Conservation (phyloP, 1,140 invertebrate genomes). For the Parasteatoda tepidariorum region DNA sequence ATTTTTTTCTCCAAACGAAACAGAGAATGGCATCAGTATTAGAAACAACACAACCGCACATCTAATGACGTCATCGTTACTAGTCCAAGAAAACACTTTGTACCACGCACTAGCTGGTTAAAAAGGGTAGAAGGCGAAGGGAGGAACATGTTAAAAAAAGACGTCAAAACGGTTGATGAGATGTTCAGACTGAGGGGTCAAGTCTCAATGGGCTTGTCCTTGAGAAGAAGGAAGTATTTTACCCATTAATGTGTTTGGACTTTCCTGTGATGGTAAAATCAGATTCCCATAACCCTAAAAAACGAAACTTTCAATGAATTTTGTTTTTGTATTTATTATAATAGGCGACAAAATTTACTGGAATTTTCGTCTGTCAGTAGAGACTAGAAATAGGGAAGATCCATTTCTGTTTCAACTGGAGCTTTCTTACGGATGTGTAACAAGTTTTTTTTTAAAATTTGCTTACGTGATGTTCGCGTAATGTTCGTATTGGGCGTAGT, state of each 20-base stretch:
- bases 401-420: too few species aligned
- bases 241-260: conserved; percentile 36
- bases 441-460: too few species aligned
- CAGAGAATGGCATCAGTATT: conserved; percentile 1
- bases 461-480: too few species aligned
- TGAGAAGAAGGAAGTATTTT: conserved; percentile 57
- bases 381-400: not conserved
- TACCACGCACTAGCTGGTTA: conserved; percentile 7
- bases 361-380: not conserved
- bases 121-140: not conserved
- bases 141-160: conserved; percentile 3
- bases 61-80: conserved; percentile 17
- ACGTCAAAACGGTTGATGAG: conserved; percentile 25
- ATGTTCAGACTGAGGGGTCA: conserved; percentile 26
- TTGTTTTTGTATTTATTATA: not conserved
- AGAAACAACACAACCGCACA: not conserved
- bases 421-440: too few species aligned
- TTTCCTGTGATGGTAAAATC: conserved; percentile 51
- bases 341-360: not conserved
- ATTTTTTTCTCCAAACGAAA: conserved; percentile 33
- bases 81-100: conserved; percentile 28
- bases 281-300: conserved; percentile 40
- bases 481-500: too few species aligned
- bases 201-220: conserved; percentile 25
- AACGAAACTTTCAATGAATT: not conserved